Conservation (phyloP, 2,113 vertebrate species). For the Salvelinus namaycush region DNA sequence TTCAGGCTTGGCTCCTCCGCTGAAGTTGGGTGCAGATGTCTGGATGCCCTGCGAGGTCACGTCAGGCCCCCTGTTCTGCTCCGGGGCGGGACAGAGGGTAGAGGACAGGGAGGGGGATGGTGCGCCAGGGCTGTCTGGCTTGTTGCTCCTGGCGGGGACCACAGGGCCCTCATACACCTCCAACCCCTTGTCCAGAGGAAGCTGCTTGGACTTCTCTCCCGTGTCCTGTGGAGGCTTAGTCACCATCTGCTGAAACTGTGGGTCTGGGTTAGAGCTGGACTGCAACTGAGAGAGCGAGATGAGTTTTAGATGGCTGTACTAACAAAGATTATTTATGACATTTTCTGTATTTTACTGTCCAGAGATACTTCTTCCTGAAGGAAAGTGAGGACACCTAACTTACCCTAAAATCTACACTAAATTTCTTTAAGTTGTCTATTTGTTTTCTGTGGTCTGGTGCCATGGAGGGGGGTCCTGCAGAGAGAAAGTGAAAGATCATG, state of each 20-base stretch:
- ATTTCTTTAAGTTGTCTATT: constrained; percentile 99
- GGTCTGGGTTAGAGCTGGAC: constrained; percentile 86
- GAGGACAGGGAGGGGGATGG: constrained; percentile 79
- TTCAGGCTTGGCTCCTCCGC: constrained; percentile 81
- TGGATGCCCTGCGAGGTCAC: constrained; percentile 96
- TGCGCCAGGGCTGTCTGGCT: constrained; percentile 84
- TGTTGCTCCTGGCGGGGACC: constrained; percentile 77
- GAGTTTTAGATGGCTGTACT: not conserved
- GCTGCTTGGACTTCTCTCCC: constrained; percentile 88
- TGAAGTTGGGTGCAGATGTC: constrained; percentile 85
- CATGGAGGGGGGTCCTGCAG: constrained; percentile 84
- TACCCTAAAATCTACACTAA: constrained; percentile 98
- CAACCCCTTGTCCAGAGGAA: constrained; percentile 81
- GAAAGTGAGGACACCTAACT: constrained; percentile 57
- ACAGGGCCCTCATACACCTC: constrained; percentile 55
- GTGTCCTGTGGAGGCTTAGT: constrained; percentile 85
- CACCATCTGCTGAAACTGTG: constrained; percentile 85
- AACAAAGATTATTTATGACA: not conserved
- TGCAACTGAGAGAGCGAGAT: constrained; percentile 80
- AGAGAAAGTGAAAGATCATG: constrained; percentile 39
- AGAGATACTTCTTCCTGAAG: not conserved
- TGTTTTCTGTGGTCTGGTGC: constrained; percentile 96
- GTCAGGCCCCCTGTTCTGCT: constrained; percentile 90
- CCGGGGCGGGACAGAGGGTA: constrained; percentile 65
- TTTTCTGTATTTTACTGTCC: not conserved